Evolutionary conservation across 2,888 invertebrate species (phyloP), one percentile per base, ranked within the genome.

Genomic region (Drosophila greeni): DNA sequence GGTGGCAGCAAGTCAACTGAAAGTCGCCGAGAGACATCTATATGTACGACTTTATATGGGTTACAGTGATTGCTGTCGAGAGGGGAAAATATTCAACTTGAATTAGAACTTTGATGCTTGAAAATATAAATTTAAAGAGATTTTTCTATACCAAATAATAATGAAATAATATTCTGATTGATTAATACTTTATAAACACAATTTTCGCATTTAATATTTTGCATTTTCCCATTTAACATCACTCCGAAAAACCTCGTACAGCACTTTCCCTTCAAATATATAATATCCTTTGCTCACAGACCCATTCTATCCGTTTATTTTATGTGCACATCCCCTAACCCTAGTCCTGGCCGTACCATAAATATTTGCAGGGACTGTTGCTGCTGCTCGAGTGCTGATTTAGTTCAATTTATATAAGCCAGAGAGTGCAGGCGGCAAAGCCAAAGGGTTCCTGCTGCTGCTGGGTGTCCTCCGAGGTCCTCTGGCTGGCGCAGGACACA

Each of bases 391-490:
- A 52, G 69, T 76, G 72, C 75, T 84, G 82, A 84, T 75, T 79
- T 72, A 70, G 82, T 74, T 78, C 76, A 82, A 78, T 79, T 77
- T 82, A 74, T 78, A 69, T 72, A 61, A 55, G 56, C 45, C 36
- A 48, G 37, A 43, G 37, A 45, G 52, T 64, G 39, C 36, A 75
- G 42, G 33, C 52, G 60, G 52, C 47, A 58, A 56, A 47, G 66
- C 59, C 62, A 60, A 52, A 64, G 45, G 71, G 61, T 33, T 55
- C 14, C 42, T 42, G 56, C n/a, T 42, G 16, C 23, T 42, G 42
- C 26, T 16, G 24, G 56, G 56, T 57, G 33, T 42, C 42, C 49
- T 60, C 52, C 18, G 52, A 49, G 55, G 55, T 68, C 31, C 64
- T 20, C 18, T 47, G 65, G 45, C 77, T 64, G 58, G 47, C 47